These are phyloP conservation scores for Hippocampus comes DNA, from an alignment of 2,113 vertebrate species.

Conservation along the genomic window DNA sequence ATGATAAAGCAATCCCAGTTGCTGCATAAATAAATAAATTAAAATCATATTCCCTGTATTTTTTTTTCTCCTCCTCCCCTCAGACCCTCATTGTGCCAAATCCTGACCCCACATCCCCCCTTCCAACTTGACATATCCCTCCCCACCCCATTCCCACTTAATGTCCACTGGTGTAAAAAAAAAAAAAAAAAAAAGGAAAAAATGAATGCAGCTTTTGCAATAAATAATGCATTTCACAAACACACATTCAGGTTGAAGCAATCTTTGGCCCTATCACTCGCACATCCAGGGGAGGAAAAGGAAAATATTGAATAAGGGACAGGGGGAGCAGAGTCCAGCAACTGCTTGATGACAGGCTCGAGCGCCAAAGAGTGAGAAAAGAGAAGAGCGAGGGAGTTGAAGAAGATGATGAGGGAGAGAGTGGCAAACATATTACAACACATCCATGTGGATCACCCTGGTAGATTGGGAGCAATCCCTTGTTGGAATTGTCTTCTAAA, in stretches of 20 bases:
- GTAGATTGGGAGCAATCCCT: conserved; percentile 75
- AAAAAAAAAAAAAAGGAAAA: conserved; percentile 32
- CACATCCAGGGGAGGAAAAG: conserved; percentile 38
- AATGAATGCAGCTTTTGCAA: conserved; percentile 67
- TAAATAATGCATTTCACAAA: conserved; percentile 81
- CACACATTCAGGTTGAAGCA: conserved; percentile 68
- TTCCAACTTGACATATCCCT: conserved; percentile 42
- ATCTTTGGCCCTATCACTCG: conserved; percentile 59
- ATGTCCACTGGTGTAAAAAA: conserved; percentile 60
- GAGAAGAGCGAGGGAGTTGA: conserved; percentile 32
- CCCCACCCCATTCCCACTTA: conserved; percentile 49
- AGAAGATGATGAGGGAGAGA: conserved; percentile 58
- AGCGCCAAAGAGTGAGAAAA: conserved; percentile 60
- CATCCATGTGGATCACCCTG: conserved; percentile 75
- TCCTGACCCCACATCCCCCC: conserved; percentile 61
- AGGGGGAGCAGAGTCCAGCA: conserved; percentile 65
- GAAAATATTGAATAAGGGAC: conserved; percentile 50
- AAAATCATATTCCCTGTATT: conserved; percentile 72
- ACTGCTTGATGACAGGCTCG: conserved; percentile 75
- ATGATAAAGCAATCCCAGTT: conserved; percentile 67
- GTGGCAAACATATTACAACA: conserved; percentile 81
- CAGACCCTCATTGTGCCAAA: conserved; percentile 61
- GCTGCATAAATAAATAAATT: conserved; percentile 79
- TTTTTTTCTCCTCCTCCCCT: conserved; percentile 69
- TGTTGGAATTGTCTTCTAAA: conserved; percentile 77